Evolutionary conservation across 2,797 vertebrate genomes (phyloP), one percentile per base, ranked within the genome.

Genomic region (Hippopotamyrus pictus): DNA sequence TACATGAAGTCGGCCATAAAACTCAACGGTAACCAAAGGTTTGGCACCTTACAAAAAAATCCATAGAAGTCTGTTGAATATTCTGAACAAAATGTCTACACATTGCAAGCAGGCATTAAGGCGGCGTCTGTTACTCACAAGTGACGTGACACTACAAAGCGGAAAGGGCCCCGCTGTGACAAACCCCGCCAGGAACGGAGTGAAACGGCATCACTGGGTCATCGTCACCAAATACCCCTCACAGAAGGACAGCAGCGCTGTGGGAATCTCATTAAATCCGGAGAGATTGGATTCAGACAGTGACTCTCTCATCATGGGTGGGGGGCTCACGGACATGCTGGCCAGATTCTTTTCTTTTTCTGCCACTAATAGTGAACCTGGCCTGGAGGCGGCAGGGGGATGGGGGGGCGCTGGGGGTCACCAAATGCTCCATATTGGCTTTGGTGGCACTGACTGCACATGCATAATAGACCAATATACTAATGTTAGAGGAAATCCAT

Each of bases 261-360:
- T 25, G 17, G 51, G 85, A 50, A 41, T 41, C 50, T 57, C 50
- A 33, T 37, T 86, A 54, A 86, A 86, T 37, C 29, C 3, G 5
- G 51, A 86, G 48, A 86, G 50, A 86, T 29, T 86, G 85, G 53
- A 86, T 86, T 86, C 51, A 86, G 51, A 86, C 51, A 86, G 37
- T 86, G 33, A 86, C 53, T 57, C 29, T 57, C 84, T 86, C 51
- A 57, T 57, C 51, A 57, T 5, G 5, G 50, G 51, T n/a, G 25
- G 17, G 51, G 82, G 8, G 46, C 46, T 2, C 22, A 22, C 0
- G 0, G n/a, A 50, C 22, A 25, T 25, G 14, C n/a, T 2, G 46
- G n/a, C 48, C 44, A 84, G 82, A 22, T 14, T 51, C 44, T 51
- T 85, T 29, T 25, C 19, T n/a, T n/a, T n/a, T 57, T 57, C 54